phyloP scores from a whole-genome alignment of 1,140 invertebrate species.

The Nasonia giraulti region DNA sequence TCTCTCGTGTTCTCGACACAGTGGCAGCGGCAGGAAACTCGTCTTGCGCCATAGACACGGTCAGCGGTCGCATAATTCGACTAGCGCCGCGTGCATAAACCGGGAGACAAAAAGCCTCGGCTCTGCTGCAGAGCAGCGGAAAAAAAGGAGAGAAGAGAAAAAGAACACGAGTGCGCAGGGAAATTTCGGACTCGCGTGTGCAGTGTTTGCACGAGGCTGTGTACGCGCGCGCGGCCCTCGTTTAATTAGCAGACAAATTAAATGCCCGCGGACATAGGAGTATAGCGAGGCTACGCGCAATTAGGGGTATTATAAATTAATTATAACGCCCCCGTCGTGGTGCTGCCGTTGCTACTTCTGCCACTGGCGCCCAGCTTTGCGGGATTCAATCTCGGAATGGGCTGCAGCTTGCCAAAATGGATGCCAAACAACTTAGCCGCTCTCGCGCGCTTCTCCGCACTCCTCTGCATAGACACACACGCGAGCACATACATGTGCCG shows the following conservation, averaged over 20 bases:
- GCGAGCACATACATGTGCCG: background rate
- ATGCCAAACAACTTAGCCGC: slow-evolving; percentile 61
- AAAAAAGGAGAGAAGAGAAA: background rate
- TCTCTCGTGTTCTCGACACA: background rate
- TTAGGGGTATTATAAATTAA: slow-evolving; percentile 71
- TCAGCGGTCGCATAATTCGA: background rate
- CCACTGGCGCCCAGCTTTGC: slow-evolving; percentile 57
- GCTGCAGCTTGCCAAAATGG: slow-evolving; percentile 54
- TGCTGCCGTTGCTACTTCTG: background rate
- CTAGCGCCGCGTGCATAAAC: background rate
- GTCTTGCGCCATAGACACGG: background rate
- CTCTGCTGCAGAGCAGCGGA: background rate
- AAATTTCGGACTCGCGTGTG: background rate
- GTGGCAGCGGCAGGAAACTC: background rate
- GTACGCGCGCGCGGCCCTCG: slow-evolving; percentile 28
- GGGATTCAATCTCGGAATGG: slow-evolving; percentile 66
- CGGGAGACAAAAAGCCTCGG: background rate
- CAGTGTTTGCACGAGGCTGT: background rate
- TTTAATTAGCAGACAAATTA: slow-evolving; percentile 70
- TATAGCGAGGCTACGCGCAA: slow-evolving; percentile 52
- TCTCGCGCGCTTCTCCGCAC: background rate
- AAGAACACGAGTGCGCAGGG: background rate
- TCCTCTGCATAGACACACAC: background rate
- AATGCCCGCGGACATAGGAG: slow-evolving; percentile 52
- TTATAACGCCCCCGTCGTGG: slow-evolving; percentile 58